Evolutionary conservation across 2,113 vertebrate genomes (phyloP).

Genomic region (Parus major): DNA sequence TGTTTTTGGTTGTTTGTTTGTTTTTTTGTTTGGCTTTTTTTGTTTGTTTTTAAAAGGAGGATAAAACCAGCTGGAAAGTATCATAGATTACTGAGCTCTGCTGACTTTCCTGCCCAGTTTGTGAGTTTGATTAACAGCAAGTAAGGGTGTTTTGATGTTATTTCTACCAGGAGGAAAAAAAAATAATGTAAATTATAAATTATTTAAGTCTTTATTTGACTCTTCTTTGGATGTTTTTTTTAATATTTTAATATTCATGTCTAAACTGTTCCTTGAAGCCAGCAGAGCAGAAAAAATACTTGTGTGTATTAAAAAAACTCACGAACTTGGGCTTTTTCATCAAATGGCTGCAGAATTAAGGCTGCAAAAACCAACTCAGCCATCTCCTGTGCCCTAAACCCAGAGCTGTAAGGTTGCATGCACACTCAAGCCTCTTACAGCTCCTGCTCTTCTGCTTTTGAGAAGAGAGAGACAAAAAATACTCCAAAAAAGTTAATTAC

Average conservation of each 20-base stretch:
- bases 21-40: not conserved
- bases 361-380: not conserved
- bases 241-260: rapidly evolving
- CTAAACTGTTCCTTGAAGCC: not conserved
- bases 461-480: not conserved
- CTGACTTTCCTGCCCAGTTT: not conserved
- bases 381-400: not conserved
- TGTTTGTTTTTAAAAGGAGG: not conserved
- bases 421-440: not conserved
- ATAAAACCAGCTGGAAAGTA: not conserved
- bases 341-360: not conserved
- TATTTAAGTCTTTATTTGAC: not conserved
- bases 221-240: not conserved
- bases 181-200: not conserved
- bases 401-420: not conserved
- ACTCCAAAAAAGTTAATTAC: not conserved
- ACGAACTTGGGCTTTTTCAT: not conserved
- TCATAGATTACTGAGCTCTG: not conserved
- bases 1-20: no score
- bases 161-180: not conserved
- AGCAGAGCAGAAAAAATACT: not conserved
- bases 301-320: not conserved
- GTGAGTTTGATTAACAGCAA: not conserved
- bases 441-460: not conserved
- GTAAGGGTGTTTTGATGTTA: rapidly evolving